Evolutionary conservation across 2,888 invertebrate species (phyloP).

Genomic region (Magallana nippona): DNA sequence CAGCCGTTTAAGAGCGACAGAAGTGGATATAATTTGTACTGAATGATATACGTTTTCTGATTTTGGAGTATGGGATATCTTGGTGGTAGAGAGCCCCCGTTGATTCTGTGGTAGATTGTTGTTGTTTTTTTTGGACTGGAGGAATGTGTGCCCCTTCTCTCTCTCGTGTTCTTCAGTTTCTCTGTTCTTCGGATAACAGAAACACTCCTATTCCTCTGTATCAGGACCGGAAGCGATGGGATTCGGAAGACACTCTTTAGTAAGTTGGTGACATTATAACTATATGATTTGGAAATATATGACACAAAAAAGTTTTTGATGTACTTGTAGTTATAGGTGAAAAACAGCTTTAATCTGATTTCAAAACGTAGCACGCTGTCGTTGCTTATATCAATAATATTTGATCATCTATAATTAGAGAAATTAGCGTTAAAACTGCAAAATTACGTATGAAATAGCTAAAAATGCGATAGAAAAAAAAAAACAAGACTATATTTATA

Average conservation of each 20-base stretch:
- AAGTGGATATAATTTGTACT: conserved; percentile 29
- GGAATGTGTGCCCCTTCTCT: conserved; percentile 29
- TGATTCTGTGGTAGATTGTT: not conserved
- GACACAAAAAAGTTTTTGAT: no score
- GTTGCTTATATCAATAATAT: no score
- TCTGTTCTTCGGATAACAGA: conserved; percentile 25
- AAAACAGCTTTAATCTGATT: no score
- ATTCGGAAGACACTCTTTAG: conserved; percentile 23
- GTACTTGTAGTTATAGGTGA: no score
- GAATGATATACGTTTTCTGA: not conserved
- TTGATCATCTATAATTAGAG: no score
- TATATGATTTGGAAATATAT: no score
- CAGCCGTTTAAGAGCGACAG: not conserved
- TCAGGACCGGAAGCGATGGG: conserved; percentile 12
- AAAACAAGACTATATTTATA: not conserved
- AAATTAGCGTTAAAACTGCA: no score
- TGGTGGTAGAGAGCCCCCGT: not conserved
- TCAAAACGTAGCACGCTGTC: no score
- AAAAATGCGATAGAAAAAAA: no score
- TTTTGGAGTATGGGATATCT: conserved; percentile 25
- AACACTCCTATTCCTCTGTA: conserved; percentile 27
- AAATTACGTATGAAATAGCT: no score
- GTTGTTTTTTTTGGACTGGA: not conserved
- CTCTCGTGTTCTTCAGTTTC: not conserved
- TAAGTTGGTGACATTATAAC: not conserved